Conservation (phyloP, 92 coral and sea anemone genomes). For the Paragorgia papillata region DNA sequence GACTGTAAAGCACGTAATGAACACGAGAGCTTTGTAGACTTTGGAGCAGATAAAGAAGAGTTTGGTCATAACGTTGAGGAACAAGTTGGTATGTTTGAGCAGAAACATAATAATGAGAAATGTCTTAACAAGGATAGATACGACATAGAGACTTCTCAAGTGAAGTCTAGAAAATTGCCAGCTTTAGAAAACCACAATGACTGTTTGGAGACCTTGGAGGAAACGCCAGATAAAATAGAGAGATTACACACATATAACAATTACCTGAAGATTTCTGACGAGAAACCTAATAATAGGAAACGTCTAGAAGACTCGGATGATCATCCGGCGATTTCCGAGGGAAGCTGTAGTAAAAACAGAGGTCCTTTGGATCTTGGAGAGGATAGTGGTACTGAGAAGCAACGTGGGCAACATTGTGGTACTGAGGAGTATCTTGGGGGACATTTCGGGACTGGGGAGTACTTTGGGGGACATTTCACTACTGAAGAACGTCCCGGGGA, state of each 20-base stretch:
- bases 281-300: background rate
- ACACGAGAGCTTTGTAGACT: background rate
- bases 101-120: background rate
- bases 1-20: background rate
- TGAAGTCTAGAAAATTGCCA: background rate
- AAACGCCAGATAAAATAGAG: background rate
- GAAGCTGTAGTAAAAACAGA: background rate
- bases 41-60: background rate
- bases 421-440: background rate
- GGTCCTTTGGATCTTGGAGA: background rate
- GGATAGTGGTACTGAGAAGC: background rate
- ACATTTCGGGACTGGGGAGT: background rate
- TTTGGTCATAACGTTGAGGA: background rate
- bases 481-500: background rate
- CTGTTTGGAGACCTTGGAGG: background rate
- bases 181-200: background rate
- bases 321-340: background rate
- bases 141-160: background rate
- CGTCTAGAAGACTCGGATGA: background rate
- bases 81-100: background rate
- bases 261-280: background rate
- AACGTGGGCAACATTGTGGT: background rate
- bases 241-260: background rate
- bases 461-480: background rate
- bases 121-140: background rate